These are phyloP conservation scores for Aricia agestis DNA, from an alignment of 1,140 invertebrate species.

Conservation along the genomic window DNA sequence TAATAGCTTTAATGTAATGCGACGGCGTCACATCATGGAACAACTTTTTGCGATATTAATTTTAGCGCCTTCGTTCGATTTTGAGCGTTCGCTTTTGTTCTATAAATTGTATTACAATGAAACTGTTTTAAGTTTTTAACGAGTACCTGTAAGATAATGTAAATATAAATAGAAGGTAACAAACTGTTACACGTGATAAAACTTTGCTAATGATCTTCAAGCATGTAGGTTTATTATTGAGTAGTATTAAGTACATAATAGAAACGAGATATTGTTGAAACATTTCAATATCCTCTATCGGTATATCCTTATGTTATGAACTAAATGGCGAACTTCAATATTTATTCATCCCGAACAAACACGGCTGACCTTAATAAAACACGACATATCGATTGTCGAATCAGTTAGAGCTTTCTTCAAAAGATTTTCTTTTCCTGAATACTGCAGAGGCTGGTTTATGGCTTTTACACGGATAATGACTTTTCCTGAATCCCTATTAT, in stretches of 20 bases:
- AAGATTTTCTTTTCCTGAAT: neutral
- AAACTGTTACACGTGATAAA: too few relatives aligned
- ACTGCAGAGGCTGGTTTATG: neutral
- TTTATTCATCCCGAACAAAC: neutral
- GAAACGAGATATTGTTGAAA: too few relatives aligned
- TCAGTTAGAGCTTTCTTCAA: neutral
- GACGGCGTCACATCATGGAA: slow-evolving; percentile 12
- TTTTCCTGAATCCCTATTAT: neutral
- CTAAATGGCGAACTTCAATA: neutral
- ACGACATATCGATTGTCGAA: neutral
- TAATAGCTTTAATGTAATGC: slow-evolving; percentile 15
- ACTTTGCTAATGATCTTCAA: too few relatives aligned
- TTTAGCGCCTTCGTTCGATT: neutral
- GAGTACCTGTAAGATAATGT: too few relatives aligned
- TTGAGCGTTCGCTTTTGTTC: neutral
- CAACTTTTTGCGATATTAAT: slow-evolving; percentile 13
- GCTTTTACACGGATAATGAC: neutral
- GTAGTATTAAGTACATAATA: too few relatives aligned
- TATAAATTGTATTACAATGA: too few relatives aligned
- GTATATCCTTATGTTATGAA: neutral
- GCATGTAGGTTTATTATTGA: too few relatives aligned
- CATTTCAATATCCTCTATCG: too few relatives aligned
- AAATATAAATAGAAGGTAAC: too few relatives aligned
- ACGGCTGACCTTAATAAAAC: neutral
- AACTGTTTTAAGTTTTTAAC: too few relatives aligned